Percentiles rank a stretch among this genome's conserved stretches.
Evolutionary conservation across 2,888 invertebrate species (phyloP).

Genomic region (Rhagonycha lutea): DNA sequence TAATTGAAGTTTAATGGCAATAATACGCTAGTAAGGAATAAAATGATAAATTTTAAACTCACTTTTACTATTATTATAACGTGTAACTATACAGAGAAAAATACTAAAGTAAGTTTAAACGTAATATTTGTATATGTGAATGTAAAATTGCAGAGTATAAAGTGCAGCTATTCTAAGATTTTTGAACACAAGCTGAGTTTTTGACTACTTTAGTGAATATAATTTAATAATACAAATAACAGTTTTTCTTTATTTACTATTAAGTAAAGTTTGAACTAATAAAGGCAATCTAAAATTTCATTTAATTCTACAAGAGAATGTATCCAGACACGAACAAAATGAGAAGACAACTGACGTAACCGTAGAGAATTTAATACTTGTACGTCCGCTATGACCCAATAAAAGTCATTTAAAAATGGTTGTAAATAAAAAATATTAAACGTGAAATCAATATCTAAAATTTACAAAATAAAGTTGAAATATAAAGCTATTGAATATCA

Average conservation of each 20-base stretch:
- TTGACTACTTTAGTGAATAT: background rate
- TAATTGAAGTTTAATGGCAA: too few relatives aligned
- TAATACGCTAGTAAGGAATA: background rate
- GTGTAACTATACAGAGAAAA: background rate
- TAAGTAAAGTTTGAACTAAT: background rate
- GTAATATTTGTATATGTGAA: background rate
- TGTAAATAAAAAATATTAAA: constrained; percentile 12
- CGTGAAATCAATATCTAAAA: background rate
- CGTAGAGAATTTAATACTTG: constrained; percentile 23
- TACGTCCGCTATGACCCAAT: constrained; percentile 15
- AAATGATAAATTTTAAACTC: background rate
- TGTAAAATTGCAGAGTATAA: background rate
- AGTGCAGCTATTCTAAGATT: background rate
- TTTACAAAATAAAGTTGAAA: background rate
- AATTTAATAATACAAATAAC: background rate
- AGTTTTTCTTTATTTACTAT: background rate
- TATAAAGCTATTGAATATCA: background rate
- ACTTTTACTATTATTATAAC: background rate
- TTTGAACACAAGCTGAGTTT: background rate
- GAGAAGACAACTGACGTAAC: constrained; percentile 19
- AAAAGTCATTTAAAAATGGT: constrained; percentile 16
- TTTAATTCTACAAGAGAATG: constrained; percentile 10
- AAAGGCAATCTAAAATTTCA: background rate
- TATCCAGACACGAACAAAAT: constrained; percentile 11
- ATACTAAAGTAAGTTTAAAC: background rate